Conservation (phyloP, 2,113 vertebrate species). For the Dromaius novaehollandiae region DNA sequence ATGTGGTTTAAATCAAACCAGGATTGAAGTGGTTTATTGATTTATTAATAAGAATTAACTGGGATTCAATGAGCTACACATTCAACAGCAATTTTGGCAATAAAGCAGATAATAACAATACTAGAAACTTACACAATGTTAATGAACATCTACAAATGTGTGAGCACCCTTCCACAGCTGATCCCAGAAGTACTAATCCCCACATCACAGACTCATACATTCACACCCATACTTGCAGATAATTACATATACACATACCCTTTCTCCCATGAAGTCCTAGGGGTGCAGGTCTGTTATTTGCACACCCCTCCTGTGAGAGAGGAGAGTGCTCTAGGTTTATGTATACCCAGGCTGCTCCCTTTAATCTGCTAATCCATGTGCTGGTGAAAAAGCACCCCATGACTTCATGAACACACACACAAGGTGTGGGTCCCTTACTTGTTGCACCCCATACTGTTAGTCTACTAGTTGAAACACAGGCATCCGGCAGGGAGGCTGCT, state of each 20-base stretch:
- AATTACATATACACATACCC: not conserved
- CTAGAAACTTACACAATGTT: not conserved
- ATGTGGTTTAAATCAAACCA: not conserved
- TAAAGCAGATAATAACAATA: not conserved
- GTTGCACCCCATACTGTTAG: not conserved
- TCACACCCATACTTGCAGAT: not conserved
- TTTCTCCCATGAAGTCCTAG: not conserved
- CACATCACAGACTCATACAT: not conserved
- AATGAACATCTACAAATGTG: not conserved
- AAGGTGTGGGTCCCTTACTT: not conserved
- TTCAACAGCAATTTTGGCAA: not conserved
- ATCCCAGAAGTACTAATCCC: not conserved
- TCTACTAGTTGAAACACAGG: not conserved
- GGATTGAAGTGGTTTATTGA: not conserved
- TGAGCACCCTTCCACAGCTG: not conserved
- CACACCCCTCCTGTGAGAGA: not conserved
- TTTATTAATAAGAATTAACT: not conserved
- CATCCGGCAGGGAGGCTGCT: not conserved
- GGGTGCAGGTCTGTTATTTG: not conserved
- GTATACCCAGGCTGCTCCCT: not conserved
- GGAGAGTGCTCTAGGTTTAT: not conserved
- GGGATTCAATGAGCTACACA: not conserved
- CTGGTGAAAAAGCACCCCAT: not conserved
- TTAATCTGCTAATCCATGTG: not conserved
- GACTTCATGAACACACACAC: not conserved